phyloP scores from a whole-genome alignment of 2,797 vertebrate genomes.

The Syngnathus rostellatus region DNA sequence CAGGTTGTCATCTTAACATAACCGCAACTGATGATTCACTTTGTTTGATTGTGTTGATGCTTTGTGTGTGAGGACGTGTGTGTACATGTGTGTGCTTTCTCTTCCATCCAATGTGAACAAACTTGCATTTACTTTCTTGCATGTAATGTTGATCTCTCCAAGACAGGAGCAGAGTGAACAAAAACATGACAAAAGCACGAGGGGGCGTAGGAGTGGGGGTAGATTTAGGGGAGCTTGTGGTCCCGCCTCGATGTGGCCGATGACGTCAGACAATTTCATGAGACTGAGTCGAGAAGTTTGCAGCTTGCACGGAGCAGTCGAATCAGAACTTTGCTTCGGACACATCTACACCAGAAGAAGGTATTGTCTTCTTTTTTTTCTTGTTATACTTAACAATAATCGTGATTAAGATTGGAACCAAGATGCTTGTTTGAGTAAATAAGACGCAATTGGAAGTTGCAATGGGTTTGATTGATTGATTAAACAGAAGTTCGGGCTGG shows the following conservation, averaged over 20 bases:
- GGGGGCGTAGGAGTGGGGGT: not conserved
- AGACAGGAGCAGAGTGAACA: not conserved
- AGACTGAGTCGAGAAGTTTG: conserved; percentile 5
- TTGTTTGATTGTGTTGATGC: conserved; percentile 28
- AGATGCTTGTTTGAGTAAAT: not conserved
- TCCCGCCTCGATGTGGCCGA: conserved; percentile 23
- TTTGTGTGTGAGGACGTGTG: conserved; percentile 4
- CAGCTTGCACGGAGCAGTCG: conserved; percentile 4
- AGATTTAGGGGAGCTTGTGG: not conserved
- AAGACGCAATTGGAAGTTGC: not conserved
- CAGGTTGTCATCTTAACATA: conserved; percentile 43
- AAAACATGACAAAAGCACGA: not conserved
- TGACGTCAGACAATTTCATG: conserved; percentile 45
- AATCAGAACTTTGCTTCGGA: not conserved
- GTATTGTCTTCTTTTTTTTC: conserved; percentile 13
- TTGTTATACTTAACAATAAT: too few species aligned
- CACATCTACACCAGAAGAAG: conserved; percentile 7
- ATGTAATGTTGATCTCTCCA: not conserved
- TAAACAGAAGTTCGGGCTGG: not conserved
- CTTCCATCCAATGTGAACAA: not conserved
- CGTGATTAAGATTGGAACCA: too few species aligned
- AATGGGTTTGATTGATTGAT: not conserved
- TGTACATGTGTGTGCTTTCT: not conserved
- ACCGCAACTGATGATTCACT: conserved; percentile 30
- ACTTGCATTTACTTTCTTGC: not conserved